Evolutionary conservation across 2,888 invertebrate genomes (phyloP).

Genomic region (Toxonevra muliebris): DNA sequence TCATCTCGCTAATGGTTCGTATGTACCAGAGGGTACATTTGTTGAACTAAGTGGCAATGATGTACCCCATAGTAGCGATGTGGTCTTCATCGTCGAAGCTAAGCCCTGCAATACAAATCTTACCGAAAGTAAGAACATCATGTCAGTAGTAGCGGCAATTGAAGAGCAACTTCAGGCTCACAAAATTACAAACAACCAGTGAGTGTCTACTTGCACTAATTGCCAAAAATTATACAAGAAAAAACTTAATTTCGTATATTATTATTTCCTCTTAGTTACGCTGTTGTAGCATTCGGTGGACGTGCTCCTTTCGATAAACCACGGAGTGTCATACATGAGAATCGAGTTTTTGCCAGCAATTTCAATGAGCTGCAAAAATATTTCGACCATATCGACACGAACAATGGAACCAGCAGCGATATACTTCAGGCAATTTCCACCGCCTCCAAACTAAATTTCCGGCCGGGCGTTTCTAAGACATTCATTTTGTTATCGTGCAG

Average conservation of each 20-base stretch:
- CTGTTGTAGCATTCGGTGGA: constrained; percentile 85
- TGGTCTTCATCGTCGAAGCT: constrained; percentile 90
- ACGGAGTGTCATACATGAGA: constrained; percentile 77
- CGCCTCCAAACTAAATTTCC: constrained; percentile 78
- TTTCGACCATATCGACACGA: constrained; percentile 74
- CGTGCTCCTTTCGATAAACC: constrained; percentile 77
- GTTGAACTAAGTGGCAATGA: constrained; percentile 70
- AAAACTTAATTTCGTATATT: neutral
- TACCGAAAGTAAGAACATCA: constrained; percentile 73
- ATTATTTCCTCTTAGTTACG: constrained; percentile 70
- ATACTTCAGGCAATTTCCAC: constrained; percentile 80
- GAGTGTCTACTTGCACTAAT: constrained; percentile 23
- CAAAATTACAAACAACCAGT: constrained; percentile 77
- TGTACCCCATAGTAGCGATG: constrained; percentile 78
- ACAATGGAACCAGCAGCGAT: constrained; percentile 68
- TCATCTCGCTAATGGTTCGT: constrained; percentile 73
- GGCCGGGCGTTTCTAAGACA: constrained; percentile 84
- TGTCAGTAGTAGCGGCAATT: constrained; percentile 73
- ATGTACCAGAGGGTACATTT: constrained; percentile 80
- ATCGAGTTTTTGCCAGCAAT: constrained; percentile 73
- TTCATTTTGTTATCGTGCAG: constrained; percentile 85
- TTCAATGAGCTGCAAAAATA: constrained; percentile 72
- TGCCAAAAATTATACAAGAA: neutral
- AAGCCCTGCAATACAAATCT: constrained; percentile 82
- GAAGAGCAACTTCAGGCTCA: constrained; percentile 75